These are phyloP conservation scores for Myotis daubentonii DNA, from an alignment of 2,797 vertebrate species.

Conservation along the genomic window DNA sequence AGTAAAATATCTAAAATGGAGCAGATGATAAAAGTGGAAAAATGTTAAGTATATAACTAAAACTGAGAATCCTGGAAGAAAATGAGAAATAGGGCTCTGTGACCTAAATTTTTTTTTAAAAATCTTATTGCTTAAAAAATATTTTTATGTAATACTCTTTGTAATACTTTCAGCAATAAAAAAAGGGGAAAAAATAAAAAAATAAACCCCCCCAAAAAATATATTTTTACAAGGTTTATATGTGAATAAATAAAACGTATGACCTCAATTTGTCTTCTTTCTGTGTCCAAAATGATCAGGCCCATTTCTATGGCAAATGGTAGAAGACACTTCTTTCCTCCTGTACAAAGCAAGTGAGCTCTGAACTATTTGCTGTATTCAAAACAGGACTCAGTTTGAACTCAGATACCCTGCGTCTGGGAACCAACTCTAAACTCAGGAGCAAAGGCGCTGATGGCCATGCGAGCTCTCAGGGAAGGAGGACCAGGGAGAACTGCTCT, in stretches of 20 bases:
- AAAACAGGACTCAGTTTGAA: constrained; percentile 1
- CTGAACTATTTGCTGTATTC: constrained; percentile 17
- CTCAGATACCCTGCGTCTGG: not conserved
- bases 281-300: constrained; percentile 32
- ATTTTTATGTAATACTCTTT: not conserved
- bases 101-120: not conserved
- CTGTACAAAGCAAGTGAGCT: not conserved
- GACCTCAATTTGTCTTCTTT: not conserved
- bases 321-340: not conserved
- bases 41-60: constrained; percentile 4
- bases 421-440: not conserved
- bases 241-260: constrained; percentile 47
- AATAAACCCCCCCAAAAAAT: too few relatives aligned
- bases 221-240: constrained; percentile 25
- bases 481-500: not conserved
- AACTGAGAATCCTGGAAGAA: constrained; percentile 11
- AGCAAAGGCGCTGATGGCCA: not conserved
- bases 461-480: not conserved
- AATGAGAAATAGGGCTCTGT: not conserved
- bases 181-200: too few relatives aligned
- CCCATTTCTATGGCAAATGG: not conserved
- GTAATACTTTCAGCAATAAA: too few relatives aligned
- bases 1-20: constrained; percentile 1
- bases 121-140: constrained; percentile 42
- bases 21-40: not conserved